These are phyloP conservation scores for Sisor rabdophorus DNA, from an alignment of 2,113 vertebrate species.

Conservation along the genomic window DNA sequence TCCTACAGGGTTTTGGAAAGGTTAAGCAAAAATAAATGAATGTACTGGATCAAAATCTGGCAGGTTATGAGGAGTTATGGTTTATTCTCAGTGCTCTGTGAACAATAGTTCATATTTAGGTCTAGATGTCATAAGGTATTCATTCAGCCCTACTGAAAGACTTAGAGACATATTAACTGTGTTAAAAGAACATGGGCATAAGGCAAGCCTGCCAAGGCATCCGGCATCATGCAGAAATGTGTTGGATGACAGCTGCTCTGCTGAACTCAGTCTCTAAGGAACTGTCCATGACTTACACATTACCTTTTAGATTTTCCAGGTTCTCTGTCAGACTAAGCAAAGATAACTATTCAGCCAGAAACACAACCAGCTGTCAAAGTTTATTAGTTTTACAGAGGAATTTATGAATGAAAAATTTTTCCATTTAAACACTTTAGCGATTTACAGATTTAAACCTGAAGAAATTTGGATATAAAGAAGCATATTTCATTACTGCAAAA, in stretches of 20 bases:
- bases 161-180: background rate
- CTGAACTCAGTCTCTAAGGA: constrained; percentile 6
- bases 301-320: constrained; percentile 2
- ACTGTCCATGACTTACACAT: constrained; percentile 16
- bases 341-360: background rate
- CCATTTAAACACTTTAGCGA: background rate
- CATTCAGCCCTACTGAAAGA: constrained; percentile 3
- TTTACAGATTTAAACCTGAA: background rate
- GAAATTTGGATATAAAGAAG: background rate
- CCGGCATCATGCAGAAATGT: constrained; percentile 11
- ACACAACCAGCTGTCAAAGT: constrained; percentile 1
- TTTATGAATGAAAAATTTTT: background rate
- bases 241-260: constrained; percentile 25
- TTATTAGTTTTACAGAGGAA: constrained; percentile 9
- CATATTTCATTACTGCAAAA: background rate
- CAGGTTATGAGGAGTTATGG: constrained; percentile 27
- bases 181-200: background rate
- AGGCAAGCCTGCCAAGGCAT: background rate
- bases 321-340: constrained; percentile 2
- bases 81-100: constrained; percentile 5
- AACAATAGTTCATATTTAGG: constrained; percentile 40
- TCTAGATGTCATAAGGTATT: constrained; percentile 24
- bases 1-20: constrained; percentile 5
- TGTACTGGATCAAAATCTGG: constrained; percentile 16
- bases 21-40: constrained; percentile 35